Evolutionary conservation across 2,888 invertebrate genomes (phyloP), one percentile per base, ranked within the genome.

Genomic region (Hipparchia sbordonii): DNA sequence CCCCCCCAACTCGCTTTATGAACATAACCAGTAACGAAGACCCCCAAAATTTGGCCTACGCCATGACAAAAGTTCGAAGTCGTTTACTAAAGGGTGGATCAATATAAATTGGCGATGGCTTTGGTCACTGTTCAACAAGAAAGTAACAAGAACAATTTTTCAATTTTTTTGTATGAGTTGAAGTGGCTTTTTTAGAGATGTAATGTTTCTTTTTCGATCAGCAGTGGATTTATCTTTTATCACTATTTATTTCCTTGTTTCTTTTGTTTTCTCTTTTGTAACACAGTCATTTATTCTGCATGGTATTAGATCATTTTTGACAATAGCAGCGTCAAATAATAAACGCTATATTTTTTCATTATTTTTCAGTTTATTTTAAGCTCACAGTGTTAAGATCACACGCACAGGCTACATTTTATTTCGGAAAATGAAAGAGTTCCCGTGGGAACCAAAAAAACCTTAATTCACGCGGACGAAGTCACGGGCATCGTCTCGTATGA

Each of bases 1-100:
- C 83, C 80, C 80, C 80, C 81, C 76, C 78, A 57, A 23, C 79
- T 79, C 79, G 80, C 80, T 79, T 66, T 80, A 76, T 77, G 78
- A 51, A 74, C 74, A 70, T 74, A 72, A 75, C 79, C 79, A 78
- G 76, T 63, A 69, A 69, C 56, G 56, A 62, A 73, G 77, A 75
- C 70, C 75, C 65, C 72, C 62, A 10, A 72, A 70, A 56, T 70
- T 65, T 59, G 54, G 66, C 68, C 71, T 76, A 65, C 73, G 61
- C 62, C 65, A 54, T 67, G 70, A 67, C 51, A 63, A 72, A 66
- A 69, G 52, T 73, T 72, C 69, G 57, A 59, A 67, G 51, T 52
- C 51, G 57, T 66, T 69, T 57, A 60, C 57, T 33, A 62, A 71
- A 74, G 79, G 78, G 79, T 73, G 76, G 78, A 39, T 79, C 81